These are phyloP conservation scores for Lobophora halterata DNA, from an alignment of 2,888 invertebrate species.

Conservation along the genomic window DNA sequence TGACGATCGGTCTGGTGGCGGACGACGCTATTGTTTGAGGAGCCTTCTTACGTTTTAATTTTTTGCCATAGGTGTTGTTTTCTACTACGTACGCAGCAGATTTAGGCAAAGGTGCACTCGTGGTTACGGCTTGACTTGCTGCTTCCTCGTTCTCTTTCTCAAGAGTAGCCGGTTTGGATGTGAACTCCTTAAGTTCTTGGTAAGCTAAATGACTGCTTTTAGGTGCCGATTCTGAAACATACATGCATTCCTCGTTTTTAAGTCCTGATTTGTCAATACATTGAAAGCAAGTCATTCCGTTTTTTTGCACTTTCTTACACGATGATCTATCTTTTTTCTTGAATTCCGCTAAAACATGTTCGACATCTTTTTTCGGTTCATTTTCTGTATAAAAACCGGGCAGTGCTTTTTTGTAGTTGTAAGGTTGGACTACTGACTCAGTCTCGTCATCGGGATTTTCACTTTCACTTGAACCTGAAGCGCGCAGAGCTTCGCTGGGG, in stretches of 20 bases:
- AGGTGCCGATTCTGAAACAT: constrained; percentile 85
- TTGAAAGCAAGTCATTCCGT: constrained; percentile 88
- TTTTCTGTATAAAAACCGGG: constrained; percentile 77
- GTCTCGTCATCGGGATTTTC: constrained; percentile 61
- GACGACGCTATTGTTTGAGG: constrained; percentile 45
- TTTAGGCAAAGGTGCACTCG: constrained; percentile 55
- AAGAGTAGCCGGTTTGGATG: constrained; percentile 67
- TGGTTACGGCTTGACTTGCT: constrained; percentile 65
- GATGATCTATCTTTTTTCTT: constrained; percentile 85
- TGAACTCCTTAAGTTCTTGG: constrained; percentile 83
- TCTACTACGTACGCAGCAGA: constrained; percentile 68
- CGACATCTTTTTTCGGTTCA: constrained; percentile 83
- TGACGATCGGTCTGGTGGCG: constrained; percentile 46
- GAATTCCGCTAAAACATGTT: constrained; percentile 86
- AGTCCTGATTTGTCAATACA: constrained; percentile 85
- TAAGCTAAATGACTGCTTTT: constrained; percentile 84
- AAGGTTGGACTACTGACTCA: constrained; percentile 54
- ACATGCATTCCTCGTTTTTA: constrained; percentile 90
- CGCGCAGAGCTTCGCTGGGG: constrained; percentile 61
- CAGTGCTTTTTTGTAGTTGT: constrained; percentile 70
- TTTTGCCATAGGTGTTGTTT: constrained; percentile 59
- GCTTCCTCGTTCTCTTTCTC: constrained; percentile 59
- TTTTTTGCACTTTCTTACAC: constrained; percentile 86
- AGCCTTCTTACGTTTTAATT: constrained; percentile 68
- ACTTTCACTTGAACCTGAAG: constrained; percentile 38